Conservation (phyloP, 2,113 vertebrate species). For the Phocoena sinus region DNA sequence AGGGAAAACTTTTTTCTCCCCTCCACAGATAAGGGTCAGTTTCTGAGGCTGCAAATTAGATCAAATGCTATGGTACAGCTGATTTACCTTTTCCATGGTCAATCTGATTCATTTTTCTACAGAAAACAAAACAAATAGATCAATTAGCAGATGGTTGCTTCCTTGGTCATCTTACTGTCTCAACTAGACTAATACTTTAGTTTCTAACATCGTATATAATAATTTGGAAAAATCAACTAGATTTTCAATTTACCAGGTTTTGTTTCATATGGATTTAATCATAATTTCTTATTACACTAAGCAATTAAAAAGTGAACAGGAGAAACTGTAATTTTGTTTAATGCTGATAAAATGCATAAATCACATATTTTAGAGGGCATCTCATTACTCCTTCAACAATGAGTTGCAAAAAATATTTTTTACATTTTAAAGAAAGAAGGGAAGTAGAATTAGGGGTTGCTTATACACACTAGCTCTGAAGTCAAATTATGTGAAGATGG, state of each 20-base stretch:
- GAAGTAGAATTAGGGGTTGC: background rate
- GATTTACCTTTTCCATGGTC: background rate
- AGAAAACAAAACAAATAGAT: conserved; percentile 25
- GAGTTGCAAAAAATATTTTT: background rate
- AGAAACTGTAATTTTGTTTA: background rate
- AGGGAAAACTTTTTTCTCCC: background rate
- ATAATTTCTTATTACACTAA: background rate
- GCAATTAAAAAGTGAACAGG: background rate
- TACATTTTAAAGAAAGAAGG: background rate
- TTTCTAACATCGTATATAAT: background rate
- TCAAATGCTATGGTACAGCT: background rate
- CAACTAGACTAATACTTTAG: background rate
- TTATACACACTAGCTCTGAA: background rate
- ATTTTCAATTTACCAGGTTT: background rate
- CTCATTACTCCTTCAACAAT: background rate
- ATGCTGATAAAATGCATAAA: background rate
- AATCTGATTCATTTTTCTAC: background rate
- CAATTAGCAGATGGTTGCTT: background rate
- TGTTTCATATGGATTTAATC: background rate
- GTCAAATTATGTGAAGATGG: background rate
- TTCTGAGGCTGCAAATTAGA: background rate
- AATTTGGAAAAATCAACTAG: background rate
- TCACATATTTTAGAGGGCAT: background rate
- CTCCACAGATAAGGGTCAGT: background rate
- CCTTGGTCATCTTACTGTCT: background rate